Base-by-base conservation (phyloP, 2,888 invertebrate species). In the Linnaemya vulpina region DNA sequence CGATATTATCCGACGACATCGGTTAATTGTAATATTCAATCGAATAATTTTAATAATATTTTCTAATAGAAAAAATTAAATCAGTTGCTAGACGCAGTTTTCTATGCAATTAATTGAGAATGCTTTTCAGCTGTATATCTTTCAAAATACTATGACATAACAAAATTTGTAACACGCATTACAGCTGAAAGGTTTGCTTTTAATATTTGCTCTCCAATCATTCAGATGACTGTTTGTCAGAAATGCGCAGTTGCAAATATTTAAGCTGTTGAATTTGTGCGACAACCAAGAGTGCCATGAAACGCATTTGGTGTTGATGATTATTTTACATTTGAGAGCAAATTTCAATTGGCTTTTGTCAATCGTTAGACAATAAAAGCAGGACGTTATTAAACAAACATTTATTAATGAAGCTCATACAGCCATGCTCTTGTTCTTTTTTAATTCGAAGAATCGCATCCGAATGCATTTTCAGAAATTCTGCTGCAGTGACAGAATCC, bases 301-400 rank as follows among this genome's bases (percentile, higher is more conserved):
- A 60, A 58, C 46, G 51, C 55, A 62, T 67, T 80, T 53, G 13
- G 60, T 58, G 15, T 58, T 79, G 20, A 58, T 71, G 38, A 71
- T n/a, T n/a, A n/a, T 79, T 71, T 67, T 80, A 53, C 38, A 80
- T 84, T 79, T 58, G 62, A 76, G 71, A 76, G 55, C 74, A 43
- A 65, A 71, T 71, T 60, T 20, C 20, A 65, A 75, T 76, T 70
- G 75, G 30, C 30, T 43, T 73, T 70, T 58, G 55, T 65, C 71
- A 65, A 67, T 62, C 43, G 62, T 17, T 70, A 46, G 15, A 60
- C 35, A 25, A 80, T 76, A 67, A 76, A 67, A 40, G 65, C 38
- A 83, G 55, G 35, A 40, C 43, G 71, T 67, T 76, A 60, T 67
- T 65, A n/a, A 62, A 20, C n/a, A 84, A 9, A 35, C 53, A 40